These are phyloP conservation scores for Idris sp. DNA, from an alignment of 1,140 invertebrate genomes.

Conservation along the genomic window DNA sequence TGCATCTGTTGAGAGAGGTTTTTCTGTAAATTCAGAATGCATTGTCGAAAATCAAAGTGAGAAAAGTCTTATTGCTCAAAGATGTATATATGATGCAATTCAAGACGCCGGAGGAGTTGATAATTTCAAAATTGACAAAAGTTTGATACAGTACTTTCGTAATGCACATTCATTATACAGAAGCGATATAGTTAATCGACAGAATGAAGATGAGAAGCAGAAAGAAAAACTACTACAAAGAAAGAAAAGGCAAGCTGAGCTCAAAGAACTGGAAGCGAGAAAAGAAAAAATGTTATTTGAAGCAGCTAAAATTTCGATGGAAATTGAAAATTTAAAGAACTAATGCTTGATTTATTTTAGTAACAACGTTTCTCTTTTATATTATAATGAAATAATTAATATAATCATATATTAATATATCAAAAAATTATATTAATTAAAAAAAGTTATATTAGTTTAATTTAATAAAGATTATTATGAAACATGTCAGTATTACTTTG, in stretches of 20 bases:
- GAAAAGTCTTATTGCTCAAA: constrained; percentile 49
- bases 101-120: constrained; percentile 13
- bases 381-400: neutral
- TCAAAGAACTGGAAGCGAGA: constrained; percentile 5
- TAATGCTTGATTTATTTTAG: too few relatives aligned
- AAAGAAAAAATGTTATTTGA: constrained; percentile 4
- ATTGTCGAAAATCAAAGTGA: constrained; percentile 40
- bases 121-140: constrained; percentile 26
- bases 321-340: constrained; percentile 1
- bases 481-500: neutral
- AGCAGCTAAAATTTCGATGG: constrained; percentile 2
- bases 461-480: constrained; percentile 10
- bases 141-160: constrained; percentile 21
- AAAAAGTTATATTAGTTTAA: too few relatives aligned
- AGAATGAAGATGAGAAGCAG: constrained; percentile 5
- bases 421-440: too few relatives aligned
- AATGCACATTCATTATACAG: constrained; percentile 25
- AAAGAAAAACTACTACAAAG: constrained; percentile 7
- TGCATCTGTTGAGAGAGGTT: constrained; percentile 28
- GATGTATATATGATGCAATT: constrained; percentile 39
- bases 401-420: constrained; percentile 5
- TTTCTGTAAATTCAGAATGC: constrained; percentile 32
- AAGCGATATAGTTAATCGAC: constrained; percentile 9
- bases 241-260: constrained; percentile 9
- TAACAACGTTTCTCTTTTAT: too few relatives aligned